Conservation (phyloP, 1,140 invertebrate genomes). For the Drosophila obscura region DNA sequence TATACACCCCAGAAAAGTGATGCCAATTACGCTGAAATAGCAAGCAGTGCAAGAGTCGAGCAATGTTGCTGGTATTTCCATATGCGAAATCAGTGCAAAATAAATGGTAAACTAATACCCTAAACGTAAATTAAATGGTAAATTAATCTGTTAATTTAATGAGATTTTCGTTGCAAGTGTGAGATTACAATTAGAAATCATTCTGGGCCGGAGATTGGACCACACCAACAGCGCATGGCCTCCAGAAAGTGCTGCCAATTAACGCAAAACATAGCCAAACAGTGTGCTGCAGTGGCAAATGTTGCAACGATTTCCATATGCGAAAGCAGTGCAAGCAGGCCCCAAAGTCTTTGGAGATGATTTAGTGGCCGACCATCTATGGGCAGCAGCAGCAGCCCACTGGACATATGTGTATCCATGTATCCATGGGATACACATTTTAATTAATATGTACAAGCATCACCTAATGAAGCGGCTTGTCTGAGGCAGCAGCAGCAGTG, state of each 20-base stretch:
- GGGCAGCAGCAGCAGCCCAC: slow-evolving; percentile 5
- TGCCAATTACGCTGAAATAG: too few relatives aligned
- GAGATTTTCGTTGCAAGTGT: neutral
- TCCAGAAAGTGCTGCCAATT: slow-evolving; percentile 52
- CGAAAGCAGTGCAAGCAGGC: slow-evolving; percentile 64
- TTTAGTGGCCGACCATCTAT: slow-evolving; percentile 62
- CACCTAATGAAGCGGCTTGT: slow-evolving; percentile 73
- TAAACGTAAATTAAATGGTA: slow-evolving; percentile 1
- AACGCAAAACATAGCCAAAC: slow-evolving; percentile 41
- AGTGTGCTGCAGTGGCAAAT: slow-evolving; percentile 31
- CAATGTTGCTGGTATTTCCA: too few relatives aligned
- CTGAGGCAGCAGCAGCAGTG: slow-evolving; percentile 14
- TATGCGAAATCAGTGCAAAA: too few relatives aligned
- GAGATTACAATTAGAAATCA: neutral
- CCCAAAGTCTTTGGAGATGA: slow-evolving; percentile 61
- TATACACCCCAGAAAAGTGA: too few relatives aligned
- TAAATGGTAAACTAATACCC: too few relatives aligned
- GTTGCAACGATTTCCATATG: slow-evolving; percentile 64
- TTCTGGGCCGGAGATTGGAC: neutral
- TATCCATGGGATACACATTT: slow-evolving; percentile 62
- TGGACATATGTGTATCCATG: neutral
- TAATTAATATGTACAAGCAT: slow-evolving; percentile 80
- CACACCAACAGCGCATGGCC: slow-evolving; percentile 7
- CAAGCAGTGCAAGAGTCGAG: too few relatives aligned
- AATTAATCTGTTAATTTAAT: slow-evolving; percentile 11